Evolutionary conservation across 1,140 invertebrate species (phyloP).

Genomic region (Drosophila navojoa): DNA sequence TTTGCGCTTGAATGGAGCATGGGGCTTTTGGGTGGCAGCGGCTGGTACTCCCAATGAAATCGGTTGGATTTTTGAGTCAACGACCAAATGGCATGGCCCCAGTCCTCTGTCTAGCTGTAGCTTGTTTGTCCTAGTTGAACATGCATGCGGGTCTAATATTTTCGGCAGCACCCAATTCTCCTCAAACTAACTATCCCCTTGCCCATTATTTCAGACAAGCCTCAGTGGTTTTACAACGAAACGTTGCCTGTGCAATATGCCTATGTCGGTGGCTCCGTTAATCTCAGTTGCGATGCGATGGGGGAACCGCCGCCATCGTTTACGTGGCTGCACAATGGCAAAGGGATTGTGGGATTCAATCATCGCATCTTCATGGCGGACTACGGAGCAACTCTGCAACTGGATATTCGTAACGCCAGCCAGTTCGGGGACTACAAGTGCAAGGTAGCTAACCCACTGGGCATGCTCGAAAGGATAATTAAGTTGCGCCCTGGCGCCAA

Average conservation of each 20-base stretch:
- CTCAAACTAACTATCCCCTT: neutral
- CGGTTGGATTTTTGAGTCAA: slow-evolving; percentile 28
- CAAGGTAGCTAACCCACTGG: slow-evolving; percentile 85
- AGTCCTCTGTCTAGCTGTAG: slow-evolving; percentile 1
- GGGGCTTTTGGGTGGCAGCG: too few relatives aligned
- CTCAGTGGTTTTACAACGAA: slow-evolving; percentile 76
- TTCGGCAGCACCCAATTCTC: neutral
- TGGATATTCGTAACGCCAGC: slow-evolving; percentile 84
- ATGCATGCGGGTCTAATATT: slow-evolving; percentile 16
- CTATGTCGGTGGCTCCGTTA: slow-evolving; percentile 85
- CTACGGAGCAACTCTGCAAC: slow-evolving; percentile 84
- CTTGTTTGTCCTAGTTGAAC: slow-evolving; percentile 1
- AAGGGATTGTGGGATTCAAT: slow-evolving; percentile 75
- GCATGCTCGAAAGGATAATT: slow-evolving; percentile 85
- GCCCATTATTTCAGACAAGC: slow-evolving; percentile 60
- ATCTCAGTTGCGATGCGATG: slow-evolving; percentile 86
- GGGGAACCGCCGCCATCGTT: slow-evolving; percentile 86
- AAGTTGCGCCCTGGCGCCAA: slow-evolving; percentile 84
- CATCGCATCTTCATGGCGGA: slow-evolving; percentile 82
- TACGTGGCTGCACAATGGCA: slow-evolving; percentile 85
- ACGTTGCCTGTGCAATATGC: slow-evolving; percentile 81
- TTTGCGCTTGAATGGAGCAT: slow-evolving; percentile 41
- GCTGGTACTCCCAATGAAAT: too few relatives aligned
- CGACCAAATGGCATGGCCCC: slow-evolving; percentile 33
- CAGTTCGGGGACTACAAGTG: slow-evolving; percentile 86